Conservation (phyloP, 2,113 vertebrate genomes). For the Aldabrachelys gigantea region DNA sequence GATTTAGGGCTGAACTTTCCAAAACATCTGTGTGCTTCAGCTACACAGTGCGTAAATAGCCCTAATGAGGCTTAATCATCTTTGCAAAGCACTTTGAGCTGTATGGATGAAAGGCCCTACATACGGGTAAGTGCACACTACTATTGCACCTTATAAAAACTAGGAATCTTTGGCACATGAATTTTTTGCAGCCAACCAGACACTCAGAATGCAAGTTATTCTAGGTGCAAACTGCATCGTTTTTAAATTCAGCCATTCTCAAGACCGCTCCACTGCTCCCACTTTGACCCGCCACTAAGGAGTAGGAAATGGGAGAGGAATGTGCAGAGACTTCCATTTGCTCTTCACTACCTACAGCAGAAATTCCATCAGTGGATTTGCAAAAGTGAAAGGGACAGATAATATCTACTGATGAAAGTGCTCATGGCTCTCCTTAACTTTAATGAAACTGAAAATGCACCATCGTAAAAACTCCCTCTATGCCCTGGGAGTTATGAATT, state of each 20-base stretch:
- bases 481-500: conserved; percentile 18
- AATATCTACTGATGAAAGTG: background rate
- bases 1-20: background rate
- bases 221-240: background rate
- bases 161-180: background rate
- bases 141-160: background rate
- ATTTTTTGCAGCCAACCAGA: background rate
- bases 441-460: background rate
- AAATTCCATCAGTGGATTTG: conserved; percentile 55
- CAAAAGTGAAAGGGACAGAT: conserved; percentile 32
- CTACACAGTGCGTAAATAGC: background rate
- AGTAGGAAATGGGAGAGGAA: background rate
- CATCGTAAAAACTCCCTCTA: conserved; percentile 49
- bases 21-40: background rate
- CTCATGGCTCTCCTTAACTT: conserved; percentile 16
- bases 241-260: background rate
- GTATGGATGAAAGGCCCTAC: background rate
- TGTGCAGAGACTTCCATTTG: background rate
- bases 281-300: background rate
- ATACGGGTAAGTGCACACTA: background rate
- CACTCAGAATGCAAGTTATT: background rate
- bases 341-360: conserved; percentile 33
- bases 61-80: background rate
- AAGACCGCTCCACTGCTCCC: background rate
- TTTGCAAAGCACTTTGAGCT: background rate